Percentiles rank a stretch among this genome's conserved stretches.
Evolutionary conservation across 2,797 vertebrate genomes (phyloP).

Genomic region (Anas bahamensis): DNA sequence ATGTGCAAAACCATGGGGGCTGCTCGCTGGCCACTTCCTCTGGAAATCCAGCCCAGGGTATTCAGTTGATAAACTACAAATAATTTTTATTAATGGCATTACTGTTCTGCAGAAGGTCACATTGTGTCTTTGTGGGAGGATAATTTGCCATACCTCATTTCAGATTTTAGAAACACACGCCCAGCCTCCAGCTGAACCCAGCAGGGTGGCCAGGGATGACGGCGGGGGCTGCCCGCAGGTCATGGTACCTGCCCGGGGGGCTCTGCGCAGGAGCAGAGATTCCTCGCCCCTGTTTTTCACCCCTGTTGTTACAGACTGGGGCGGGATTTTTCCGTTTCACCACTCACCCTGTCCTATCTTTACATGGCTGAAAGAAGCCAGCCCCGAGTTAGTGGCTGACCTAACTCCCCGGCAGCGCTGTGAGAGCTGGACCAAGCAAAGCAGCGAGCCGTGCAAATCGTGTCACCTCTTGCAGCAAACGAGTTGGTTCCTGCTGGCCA

Average conservation of each 20-base stretch:
- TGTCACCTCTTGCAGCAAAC: rapidly evolving
- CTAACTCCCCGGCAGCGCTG: background rate
- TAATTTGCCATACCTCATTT: background rate
- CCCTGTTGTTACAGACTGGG: background rate
- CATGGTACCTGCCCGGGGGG: no score
- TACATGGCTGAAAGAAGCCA: background rate
- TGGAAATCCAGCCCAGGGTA: background rate
- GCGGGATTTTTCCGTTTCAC: no score
- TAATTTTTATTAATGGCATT: background rate
- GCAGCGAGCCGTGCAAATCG: background rate
- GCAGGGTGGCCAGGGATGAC: no score
- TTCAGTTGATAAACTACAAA: background rate
- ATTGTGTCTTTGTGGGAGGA: background rate
- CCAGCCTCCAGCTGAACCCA: no score
- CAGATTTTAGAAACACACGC: background rate
- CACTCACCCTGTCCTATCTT: no score
- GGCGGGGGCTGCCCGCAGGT: no score
- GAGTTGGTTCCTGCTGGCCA: no score
- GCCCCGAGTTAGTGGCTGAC: background rate
- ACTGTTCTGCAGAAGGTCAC: background rate
- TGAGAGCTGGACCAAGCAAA: background rate
- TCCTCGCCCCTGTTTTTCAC: background rate
- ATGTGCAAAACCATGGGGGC: background rate
- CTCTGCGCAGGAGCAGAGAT: no score
- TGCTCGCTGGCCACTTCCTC: rapidly evolving